These are phyloP conservation scores for Paraescarpia echinospica DNA, from an alignment of 1,140 invertebrate genomes.

Conservation along the genomic window DNA sequence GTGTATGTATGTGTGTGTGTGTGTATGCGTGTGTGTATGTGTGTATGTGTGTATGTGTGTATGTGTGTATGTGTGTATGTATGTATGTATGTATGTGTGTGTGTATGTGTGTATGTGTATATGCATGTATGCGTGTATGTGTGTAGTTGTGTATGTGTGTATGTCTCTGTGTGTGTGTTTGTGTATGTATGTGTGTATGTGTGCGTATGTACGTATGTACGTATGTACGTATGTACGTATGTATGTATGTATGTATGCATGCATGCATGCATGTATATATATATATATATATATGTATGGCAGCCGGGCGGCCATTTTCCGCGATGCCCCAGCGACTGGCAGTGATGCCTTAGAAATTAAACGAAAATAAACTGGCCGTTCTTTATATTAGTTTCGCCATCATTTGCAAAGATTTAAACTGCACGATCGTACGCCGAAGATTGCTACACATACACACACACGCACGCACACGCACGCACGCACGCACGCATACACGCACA, in stretches of 20 bases:
- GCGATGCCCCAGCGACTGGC: no score
- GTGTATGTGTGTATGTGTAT: not conserved
- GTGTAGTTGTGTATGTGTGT: not conserved
- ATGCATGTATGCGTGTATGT: not conserved
- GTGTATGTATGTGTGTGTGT: not conserved
- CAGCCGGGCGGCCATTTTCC: not conserved
- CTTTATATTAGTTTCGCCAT: no score
- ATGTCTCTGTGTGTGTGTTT: not conserved
- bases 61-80: no score
- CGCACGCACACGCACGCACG: no score
- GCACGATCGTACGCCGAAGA: not conserved
- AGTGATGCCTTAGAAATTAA: no score
- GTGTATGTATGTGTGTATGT: not conserved
- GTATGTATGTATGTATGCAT: not conserved
- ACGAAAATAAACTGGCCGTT: no score
- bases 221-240: no score
- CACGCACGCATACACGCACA: no score
- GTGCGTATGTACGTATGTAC: not conserved
- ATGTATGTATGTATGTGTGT: not conserved
- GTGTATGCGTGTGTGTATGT: no score
- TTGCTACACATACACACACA: no score
- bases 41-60: no score
- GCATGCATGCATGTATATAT: not conserved
- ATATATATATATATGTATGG: not conserved
- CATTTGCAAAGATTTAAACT: no score